These are phyloP conservation scores for Alsophila aescularia DNA, from an alignment of 2,888 invertebrate species.

Conservation along the genomic window DNA sequence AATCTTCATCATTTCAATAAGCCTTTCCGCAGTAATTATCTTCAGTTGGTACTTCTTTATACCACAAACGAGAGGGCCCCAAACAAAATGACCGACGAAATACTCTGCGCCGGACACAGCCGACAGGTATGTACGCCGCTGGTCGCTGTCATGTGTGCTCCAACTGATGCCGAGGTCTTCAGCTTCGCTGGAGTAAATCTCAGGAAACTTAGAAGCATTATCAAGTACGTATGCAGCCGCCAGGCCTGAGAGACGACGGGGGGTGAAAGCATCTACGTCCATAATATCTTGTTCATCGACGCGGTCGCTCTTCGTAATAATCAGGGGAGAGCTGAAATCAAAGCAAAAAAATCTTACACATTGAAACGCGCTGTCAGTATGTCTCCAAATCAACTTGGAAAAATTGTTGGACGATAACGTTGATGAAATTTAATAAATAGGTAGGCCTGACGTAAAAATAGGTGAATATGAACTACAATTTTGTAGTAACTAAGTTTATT, in stretches of 20 bases:
- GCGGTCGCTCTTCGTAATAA: background rate
- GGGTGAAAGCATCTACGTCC: background rate
- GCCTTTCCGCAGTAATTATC: background rate
- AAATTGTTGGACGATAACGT: too few species aligned
- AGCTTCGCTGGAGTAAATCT: background rate
- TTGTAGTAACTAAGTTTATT: too few species aligned
- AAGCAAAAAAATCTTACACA: too few species aligned
- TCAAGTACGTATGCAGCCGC: background rate
- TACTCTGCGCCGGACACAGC: conserved; percentile 3
- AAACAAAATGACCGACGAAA: background rate
- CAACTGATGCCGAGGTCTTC: background rate
- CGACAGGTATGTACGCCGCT: background rate
- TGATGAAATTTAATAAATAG: too few species aligned
- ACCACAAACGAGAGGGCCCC: background rate
- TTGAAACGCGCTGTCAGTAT: too few species aligned
- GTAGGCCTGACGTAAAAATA: too few species aligned
- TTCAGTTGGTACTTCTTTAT: background rate
- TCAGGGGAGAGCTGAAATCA: too few species aligned
- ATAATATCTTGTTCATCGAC: conserved; percentile 1
- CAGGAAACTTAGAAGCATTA: background rate
- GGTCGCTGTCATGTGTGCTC: too few species aligned
- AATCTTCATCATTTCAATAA: background rate
- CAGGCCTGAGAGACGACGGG: background rate
- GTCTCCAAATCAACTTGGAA: too few species aligned
- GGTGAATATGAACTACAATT: too few species aligned